Evolutionary conservation across 2,888 invertebrate genomes (phyloP).

Genomic region (Conomelus anceps): DNA sequence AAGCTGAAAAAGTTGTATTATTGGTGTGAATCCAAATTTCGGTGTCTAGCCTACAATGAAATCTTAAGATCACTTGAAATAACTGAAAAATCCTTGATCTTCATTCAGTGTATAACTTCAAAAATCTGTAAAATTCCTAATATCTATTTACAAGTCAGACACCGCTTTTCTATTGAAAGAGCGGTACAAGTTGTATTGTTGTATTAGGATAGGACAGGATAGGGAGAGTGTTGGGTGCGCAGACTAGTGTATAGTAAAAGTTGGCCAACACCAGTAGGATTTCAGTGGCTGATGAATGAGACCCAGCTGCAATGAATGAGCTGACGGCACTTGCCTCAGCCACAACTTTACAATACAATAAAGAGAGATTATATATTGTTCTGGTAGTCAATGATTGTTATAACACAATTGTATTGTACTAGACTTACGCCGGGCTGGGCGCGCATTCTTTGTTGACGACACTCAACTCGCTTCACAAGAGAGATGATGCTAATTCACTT

Average conservation of each 20-base stretch:
- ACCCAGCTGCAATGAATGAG: not conserved
- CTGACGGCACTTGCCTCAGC: not conserved
- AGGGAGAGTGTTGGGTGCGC: not conserved
- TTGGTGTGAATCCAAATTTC: too few species aligned
- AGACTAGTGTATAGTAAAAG: not conserved
- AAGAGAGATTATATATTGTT: not conserved
- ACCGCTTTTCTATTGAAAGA: not conserved
- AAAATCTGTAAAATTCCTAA: not conserved
- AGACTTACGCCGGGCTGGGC: not conserved
- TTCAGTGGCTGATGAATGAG: not conserved
- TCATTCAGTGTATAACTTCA: too few species aligned
- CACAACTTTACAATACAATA: not conserved
- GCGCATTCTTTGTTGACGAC: not conserved
- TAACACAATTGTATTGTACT: not conserved
- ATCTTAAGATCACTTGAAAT: too few species aligned
- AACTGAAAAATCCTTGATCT: too few species aligned
- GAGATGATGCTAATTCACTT: not conserved
- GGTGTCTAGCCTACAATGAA: too few species aligned
- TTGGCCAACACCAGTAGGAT: not conserved
- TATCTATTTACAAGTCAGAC: too few species aligned
- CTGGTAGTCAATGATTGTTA: not conserved
- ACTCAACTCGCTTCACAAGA: not conserved
- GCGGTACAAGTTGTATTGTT: not conserved
- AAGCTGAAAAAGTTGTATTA: too few species aligned
- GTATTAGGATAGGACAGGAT: not conserved